phyloP scores from a whole-genome alignment of 2,113 vertebrate species.

The Bungarus multicinctus region DNA sequence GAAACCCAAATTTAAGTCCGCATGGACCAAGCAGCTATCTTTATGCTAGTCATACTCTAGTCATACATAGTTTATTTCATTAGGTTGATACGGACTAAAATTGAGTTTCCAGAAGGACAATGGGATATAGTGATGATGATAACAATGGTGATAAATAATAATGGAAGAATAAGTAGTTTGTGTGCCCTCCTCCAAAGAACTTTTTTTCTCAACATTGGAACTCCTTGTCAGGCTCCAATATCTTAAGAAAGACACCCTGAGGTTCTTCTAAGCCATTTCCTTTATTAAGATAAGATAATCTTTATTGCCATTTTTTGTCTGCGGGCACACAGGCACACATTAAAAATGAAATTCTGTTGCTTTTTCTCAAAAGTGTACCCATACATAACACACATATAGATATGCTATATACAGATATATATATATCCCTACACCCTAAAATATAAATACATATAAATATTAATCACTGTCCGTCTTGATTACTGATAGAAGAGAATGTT shows the following conservation, averaged over 20 bases:
- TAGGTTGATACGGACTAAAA: neutral
- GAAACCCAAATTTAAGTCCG: neutral
- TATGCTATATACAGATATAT: no score
- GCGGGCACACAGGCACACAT: no score
- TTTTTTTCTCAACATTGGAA: neutral
- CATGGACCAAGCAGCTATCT: neutral
- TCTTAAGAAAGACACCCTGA: neutral
- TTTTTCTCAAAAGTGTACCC: no score
- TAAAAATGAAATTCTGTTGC: no score
- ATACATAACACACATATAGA: no score
- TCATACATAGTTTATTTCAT: neutral
- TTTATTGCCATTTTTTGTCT: neutral
- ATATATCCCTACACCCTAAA: no score
- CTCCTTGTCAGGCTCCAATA: neutral
- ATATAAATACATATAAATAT: no score
- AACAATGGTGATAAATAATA: neutral
- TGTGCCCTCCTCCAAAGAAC: neutral
- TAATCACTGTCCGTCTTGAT: no score
- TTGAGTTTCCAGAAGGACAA: neutral
- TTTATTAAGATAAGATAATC: neutral
- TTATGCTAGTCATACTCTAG: neutral
- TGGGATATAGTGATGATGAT: neutral
- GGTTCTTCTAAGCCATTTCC: neutral
- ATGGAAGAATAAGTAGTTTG: neutral
- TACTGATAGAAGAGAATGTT: neutral